Conservation (phyloP, 2,113 vertebrate genomes). For the Rhinopomastus cyanomelas region DNA sequence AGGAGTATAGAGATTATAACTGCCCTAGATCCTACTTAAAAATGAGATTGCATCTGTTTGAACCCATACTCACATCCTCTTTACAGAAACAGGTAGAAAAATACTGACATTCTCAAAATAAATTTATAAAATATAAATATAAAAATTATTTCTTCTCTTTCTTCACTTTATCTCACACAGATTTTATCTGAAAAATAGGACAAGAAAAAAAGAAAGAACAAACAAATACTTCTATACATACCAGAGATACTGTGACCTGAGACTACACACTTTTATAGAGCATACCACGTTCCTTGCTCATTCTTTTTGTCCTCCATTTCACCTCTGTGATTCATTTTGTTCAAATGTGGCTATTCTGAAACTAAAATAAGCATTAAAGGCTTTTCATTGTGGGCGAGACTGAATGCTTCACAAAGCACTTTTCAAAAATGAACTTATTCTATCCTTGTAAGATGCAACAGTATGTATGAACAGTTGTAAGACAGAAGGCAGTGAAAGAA, state of each 20-base stretch:
- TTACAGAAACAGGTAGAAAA: background rate
- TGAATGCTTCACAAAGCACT: conserved; percentile 25
- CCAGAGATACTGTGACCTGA: background rate
- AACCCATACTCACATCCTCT: background rate
- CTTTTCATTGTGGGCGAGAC: background rate
- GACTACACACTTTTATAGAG: conserved; percentile 3
- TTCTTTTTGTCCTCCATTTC: conserved; percentile 47
- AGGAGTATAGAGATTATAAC: background rate
- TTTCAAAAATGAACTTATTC: conserved; percentile 30
- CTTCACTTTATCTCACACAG: background rate
- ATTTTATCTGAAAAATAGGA: conserved; percentile 8
- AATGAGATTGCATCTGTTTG: background rate
- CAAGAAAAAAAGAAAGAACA: background rate
- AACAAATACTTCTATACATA: background rate
- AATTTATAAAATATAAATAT: background rate
- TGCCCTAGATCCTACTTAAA: conserved; percentile 34
- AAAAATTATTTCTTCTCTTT: background rate
- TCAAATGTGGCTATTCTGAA: conserved; percentile 22
- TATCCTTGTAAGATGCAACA: background rate
- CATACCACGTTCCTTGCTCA: conserved; percentile 6
- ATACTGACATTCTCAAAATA: background rate
- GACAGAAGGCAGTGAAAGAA: background rate
- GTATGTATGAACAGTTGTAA: background rate
- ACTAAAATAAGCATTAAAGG: conserved; percentile 51
- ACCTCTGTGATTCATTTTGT: conserved; percentile 32